A percentile compares a stretch with the other conserved stretches of the same genome.
Conservation (phyloP, 2,888 invertebrate genomes). For the Mystacides longicornis region DNA sequence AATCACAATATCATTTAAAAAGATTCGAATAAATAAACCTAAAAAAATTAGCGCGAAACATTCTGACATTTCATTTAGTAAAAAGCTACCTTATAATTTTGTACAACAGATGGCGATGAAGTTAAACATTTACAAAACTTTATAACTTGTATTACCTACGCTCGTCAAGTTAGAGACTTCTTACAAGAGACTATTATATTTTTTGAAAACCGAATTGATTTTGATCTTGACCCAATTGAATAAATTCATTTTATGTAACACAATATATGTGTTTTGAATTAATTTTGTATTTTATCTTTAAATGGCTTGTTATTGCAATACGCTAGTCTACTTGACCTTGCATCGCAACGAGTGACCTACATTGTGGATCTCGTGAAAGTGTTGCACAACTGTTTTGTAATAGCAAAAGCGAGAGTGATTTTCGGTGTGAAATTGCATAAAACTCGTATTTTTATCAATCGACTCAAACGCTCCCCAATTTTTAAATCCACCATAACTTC, state of each 20-base stretch:
- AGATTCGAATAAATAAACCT: too few relatives aligned
- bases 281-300: not conserved
- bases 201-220: too few relatives aligned
- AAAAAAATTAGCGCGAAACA: too few relatives aligned
- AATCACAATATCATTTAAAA: too few relatives aligned
- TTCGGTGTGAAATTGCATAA: not conserved
- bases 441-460: not conserved
- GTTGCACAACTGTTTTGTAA: slow-evolving; percentile 53
- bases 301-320: not conserved
- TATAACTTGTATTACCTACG: too few relatives aligned
- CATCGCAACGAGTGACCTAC: slow-evolving; percentile 46
- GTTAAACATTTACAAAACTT: too few relatives aligned
- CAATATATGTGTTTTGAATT: not conserved
- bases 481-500: not conserved
- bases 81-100: too few relatives aligned
- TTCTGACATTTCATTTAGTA: too few relatives aligned
- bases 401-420: slow-evolving; percentile 37
- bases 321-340: slow-evolving; percentile 21
- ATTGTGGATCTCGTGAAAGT: slow-evolving; percentile 52
- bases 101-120: too few relatives aligned
- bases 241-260: not conserved
- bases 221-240: too few relatives aligned
- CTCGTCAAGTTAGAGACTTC: too few relatives aligned
- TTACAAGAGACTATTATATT: too few relatives aligned
- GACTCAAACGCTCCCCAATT: not conserved